Percentiles rank a stretch among this genome's conserved stretches.
Conservation (phyloP, 2,113 vertebrate genomes). For the Periophthalmodon schlosseri region DNA sequence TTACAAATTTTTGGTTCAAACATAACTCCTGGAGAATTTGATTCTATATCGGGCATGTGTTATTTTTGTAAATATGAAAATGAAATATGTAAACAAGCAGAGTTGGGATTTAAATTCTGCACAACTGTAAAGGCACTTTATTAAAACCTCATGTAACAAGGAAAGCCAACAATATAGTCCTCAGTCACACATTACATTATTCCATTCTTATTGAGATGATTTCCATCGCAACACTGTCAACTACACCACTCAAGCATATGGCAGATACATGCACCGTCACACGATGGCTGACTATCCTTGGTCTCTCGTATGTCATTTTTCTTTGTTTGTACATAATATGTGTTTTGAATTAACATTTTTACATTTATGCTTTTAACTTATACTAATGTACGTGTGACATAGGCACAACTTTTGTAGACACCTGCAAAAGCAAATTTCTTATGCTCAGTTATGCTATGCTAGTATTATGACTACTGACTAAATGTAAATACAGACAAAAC, state of each 20-base stretch:
- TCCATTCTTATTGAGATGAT: constrained; percentile 6
- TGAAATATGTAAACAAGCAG: constrained; percentile 58
- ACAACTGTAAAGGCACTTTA: constrained; percentile 82
- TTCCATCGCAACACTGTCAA: neutral
- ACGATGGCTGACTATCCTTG: constrained; percentile 29
- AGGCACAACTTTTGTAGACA: constrained; percentile 42
- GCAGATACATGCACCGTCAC: constrained; percentile 23
- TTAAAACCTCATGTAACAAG: constrained; percentile 51
- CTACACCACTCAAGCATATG: neutral
- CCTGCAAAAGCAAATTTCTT: constrained; percentile 41
- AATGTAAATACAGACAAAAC: constrained; percentile 7
- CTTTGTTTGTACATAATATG: constrained; percentile 44
- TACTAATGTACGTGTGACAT: constrained; percentile 37
- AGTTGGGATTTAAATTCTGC: constrained; percentile 73
- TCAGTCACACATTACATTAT: constrained; percentile 21
- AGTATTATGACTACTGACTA: constrained; percentile 19
- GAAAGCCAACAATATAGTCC: constrained; percentile 29
- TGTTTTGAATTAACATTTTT: constrained; percentile 59
- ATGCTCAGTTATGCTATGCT: constrained; percentile 19
- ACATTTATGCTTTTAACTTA: constrained; percentile 50
- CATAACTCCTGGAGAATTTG: constrained; percentile 24
- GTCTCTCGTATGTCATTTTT: constrained; percentile 32
- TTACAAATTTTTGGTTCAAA: constrained; percentile 20
- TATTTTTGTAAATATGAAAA: constrained; percentile 63
- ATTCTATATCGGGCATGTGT: constrained; percentile 24